Conservation (phyloP, 1,140 invertebrate species). For the Anoplophora glabripennis region DNA sequence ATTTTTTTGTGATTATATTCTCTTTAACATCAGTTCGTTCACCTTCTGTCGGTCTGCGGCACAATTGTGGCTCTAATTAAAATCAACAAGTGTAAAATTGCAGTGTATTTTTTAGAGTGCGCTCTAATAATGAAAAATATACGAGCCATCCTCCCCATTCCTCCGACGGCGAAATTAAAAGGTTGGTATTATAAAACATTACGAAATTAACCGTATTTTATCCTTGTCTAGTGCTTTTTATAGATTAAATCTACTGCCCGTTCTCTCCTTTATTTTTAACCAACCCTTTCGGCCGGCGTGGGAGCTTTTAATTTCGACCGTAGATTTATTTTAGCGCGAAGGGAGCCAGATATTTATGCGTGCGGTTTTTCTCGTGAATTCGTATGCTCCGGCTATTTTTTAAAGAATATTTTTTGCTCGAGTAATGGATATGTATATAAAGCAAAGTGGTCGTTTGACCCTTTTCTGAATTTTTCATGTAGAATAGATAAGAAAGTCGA, state of each 20-base stretch:
- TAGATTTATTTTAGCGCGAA: neutral
- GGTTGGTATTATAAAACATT: neutral
- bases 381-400: no score
- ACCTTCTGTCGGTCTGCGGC: neutral
- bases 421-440: neutral
- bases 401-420: neutral
- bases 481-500: neutral
- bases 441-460: neutral
- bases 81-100: neutral
- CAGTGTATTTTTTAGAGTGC: neutral
- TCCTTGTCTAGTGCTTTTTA: neutral
- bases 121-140: neutral
- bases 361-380: neutral
- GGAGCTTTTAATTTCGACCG: constrained; percentile 3
- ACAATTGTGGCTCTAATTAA: neutral
- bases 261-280: neutral
- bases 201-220: neutral
- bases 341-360: constrained; percentile 1
- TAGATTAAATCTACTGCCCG: constrained; percentile 1
- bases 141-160: no score
- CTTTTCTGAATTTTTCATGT: neutral
- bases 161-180: no score
- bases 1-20: no score
- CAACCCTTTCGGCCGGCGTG: constrained; percentile 1
- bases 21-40: neutral